These are phyloP conservation scores for Hemicentrotus pulcherrimus DNA, from an alignment of 35 echinoderm and acorn worm genomes.

Conservation along the genomic window DNA sequence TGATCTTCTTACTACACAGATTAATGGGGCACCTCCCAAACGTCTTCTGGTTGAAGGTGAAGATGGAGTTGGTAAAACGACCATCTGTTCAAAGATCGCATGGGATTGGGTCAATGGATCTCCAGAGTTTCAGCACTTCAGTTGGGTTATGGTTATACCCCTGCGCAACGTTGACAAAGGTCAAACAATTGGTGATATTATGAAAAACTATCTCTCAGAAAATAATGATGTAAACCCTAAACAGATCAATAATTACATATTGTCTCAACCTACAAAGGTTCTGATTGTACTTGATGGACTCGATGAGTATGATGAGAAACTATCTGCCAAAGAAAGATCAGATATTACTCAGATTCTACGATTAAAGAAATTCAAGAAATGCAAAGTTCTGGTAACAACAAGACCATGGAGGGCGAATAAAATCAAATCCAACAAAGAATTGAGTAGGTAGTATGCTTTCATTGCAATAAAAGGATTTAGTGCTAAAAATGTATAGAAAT, in stretches of 20 bases:
- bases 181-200: not conserved
- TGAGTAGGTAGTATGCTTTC: not conserved
- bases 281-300: not conserved
- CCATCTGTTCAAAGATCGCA: not conserved
- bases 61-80: not conserved
- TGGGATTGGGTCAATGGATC: slow-evolving; percentile 8
- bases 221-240: not conserved
- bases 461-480: slow-evolving; percentile 9
- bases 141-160: not conserved
- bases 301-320: not conserved
- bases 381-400: not conserved
- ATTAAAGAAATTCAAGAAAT: not conserved
- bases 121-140: not conserved
- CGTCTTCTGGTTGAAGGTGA: slow-evolving; percentile 20
- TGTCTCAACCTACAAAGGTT: not conserved
- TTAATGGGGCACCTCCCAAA: not conserved
- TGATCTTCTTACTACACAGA: not conserved
- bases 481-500: not conserved
- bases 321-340: not conserved
- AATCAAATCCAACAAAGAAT: not conserved
- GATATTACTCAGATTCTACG: not conserved
- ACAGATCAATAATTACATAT: not conserved
- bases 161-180: not conserved
- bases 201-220: not conserved
- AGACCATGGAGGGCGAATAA: not conserved